Evolutionary conservation across 2,888 invertebrate genomes (phyloP), one percentile per base, ranked within the genome.

Genomic region (Amphipyra tragopoginis): DNA sequence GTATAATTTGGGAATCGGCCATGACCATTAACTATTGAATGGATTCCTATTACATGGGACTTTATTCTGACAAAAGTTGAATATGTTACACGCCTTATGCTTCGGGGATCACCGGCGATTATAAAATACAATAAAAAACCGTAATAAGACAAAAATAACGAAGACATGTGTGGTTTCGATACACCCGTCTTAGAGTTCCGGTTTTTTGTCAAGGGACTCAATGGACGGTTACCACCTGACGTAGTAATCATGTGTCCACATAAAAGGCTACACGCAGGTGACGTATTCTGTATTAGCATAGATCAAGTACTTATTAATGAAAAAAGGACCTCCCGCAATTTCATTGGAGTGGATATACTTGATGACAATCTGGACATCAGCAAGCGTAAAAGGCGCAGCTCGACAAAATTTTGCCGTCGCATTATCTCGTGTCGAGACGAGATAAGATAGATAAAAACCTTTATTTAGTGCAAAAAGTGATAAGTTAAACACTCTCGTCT

Each of bases 151-250:
- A 43, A 14, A 55, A 55, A 71, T 58, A 44, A 44, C 39, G 43
- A 65, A 64, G 67, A 59, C 79, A 75, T 75, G 58, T 57, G 75
- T 40, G 76, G 60, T 72, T 65, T 50, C 49, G 42, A 65, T 58
- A 44, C 68, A 75, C 36, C 68, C 45, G 61, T 52, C 60, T 55
- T 15, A 51, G 33, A 48, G 59, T 63, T 65, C 75, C 65, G 65
- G 68, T 75, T 75, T 75, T 78, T 76, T 75, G 54, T 78, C 44
- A 21, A 60, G 56, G 45, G 8, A 34, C 44, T 5, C 58, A 66
- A 61, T 45, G 60, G 38, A 47, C 67, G 65, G 60, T 60, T 52
- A 40, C 68, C 76, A 76, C 51, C 72, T 76, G 76, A 75, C 64
- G 54, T 58, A 51, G 49, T 64, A 61, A 62, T 65, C 59, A 67